These are phyloP conservation scores for Aphis gossypii DNA, from an alignment of 1,140 invertebrate species.

Conservation along the genomic window DNA sequence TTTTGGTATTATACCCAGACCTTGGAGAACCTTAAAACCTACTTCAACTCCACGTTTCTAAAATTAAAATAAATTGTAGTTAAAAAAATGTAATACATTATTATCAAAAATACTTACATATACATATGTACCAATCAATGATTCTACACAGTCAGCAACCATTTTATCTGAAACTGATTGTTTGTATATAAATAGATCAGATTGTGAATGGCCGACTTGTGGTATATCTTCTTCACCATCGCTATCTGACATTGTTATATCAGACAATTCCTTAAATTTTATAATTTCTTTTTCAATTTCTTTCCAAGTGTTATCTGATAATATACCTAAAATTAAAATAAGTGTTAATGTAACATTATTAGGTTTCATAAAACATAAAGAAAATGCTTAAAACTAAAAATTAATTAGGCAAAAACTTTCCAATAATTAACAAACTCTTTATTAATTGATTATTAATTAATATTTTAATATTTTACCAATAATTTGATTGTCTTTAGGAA, in stretches of 20 bases:
- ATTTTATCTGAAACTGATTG: conserved; percentile 86
- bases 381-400: not conserved
- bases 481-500: conserved; percentile 65
- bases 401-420: not conserved
- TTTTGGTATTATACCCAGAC: conserved; percentile 51
- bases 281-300: conserved; percentile 9
- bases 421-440: not conserved
- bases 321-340: not conserved
- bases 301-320: conserved; percentile 38
- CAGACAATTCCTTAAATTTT: conserved; percentile 26
- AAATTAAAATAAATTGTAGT: conserved; percentile 14
- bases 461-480: conserved; percentile 64
- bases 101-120: conserved; percentile 32
- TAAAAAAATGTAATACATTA: not conserved
- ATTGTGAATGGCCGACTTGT: not conserved
- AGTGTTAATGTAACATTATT: not conserved
- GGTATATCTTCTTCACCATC: not conserved
- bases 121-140: conserved; percentile 76
- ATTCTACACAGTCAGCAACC: conserved; percentile 98
- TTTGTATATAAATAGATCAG: conserved; percentile 41
- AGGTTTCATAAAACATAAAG: not conserved
- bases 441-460: not conserved
- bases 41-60: conserved; percentile 53
- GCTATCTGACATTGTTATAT: not conserved
- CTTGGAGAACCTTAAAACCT: conserved; percentile 52